Evolutionary conservation across 2,888 invertebrate genomes (phyloP).

Genomic region (Drosophila koepferae): DNA sequence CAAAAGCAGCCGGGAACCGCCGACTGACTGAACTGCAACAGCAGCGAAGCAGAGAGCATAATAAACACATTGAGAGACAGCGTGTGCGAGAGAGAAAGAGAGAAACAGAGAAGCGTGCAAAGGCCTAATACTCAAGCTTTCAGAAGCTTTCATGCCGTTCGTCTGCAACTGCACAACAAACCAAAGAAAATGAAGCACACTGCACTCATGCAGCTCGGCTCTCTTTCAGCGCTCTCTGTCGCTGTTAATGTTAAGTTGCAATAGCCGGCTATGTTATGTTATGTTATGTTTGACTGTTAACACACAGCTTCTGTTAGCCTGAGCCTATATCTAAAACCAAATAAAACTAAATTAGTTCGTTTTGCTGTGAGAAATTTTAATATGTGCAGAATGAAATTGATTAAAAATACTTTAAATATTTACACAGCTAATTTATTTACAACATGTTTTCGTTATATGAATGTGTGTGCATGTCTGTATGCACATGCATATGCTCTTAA

Average conservation of each 20-base stretch:
- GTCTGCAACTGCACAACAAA: constrained; percentile 36
- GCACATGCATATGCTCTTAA: no score
- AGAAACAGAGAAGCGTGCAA: background rate
- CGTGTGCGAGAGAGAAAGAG: background rate
- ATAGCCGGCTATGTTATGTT: constrained; percentile 31
- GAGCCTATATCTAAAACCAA: background rate
- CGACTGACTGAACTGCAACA: constrained; percentile 30
- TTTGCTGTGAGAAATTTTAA: background rate
- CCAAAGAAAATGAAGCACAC: constrained; percentile 4
- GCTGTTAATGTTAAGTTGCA: constrained; percentile 25
- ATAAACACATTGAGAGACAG: background rate
- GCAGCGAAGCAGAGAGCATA: constrained; percentile 19
- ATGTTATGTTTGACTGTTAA: background rate
- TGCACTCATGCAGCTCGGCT: constrained; percentile 36
- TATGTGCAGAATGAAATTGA: background rate
- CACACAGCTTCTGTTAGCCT: background rate
- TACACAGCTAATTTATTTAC: background rate
- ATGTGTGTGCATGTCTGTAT: no score
- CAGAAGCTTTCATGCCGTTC: constrained; percentile 38
- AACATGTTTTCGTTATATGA: background rate
- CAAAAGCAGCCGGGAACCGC: constrained; percentile 48
- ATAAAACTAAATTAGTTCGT: background rate
- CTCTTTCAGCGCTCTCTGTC: background rate
- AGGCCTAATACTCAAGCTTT: constrained; percentile 15
- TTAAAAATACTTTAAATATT: background rate